Base-by-base conservation (phyloP, 2,888 invertebrate species). In the Polyommatus icarus region DNA sequence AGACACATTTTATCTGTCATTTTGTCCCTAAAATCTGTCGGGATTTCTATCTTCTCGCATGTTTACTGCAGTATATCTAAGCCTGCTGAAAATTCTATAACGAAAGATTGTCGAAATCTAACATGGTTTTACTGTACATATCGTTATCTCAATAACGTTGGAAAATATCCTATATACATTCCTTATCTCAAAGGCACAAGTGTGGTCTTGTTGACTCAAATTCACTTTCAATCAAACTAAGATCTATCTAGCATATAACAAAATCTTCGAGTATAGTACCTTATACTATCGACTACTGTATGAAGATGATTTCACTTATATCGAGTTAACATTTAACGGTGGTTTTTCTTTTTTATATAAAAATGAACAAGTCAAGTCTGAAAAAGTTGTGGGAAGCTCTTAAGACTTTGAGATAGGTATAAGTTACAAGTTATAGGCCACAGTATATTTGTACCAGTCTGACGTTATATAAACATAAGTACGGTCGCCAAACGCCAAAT, bases 141-240 rank as follows among this genome's bases (percentile, higher is more conserved):
- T 54, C 54, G 71, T 71, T 15, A 71, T 72, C 36, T 72, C 78
- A 24, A 50, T 76, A 78, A 79, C 72, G 78, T 76, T 77, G 77
- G 78, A 77, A 80, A 77, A 81, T 78, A 81, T 80, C 76, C 71
- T 79, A 80, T 73, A 78, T 85, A 90, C 90, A 92, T 86, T 90
- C 88, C 86, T 87, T 90, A 88, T 90, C 89, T 89, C 87, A 93
- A 67, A 93, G 93, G 93, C 93, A 93, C 93, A 89, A 88, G 86
- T 88, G 88, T 92, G 91, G 88, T 89, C 87, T 87, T 85, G 85
- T 84, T 83, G 85, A 86, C 85, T 85, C 82, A 82, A 83, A 84
- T 85, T 85, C 85, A 76, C 78, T 85, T 85, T 78, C 79, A 85
- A 87, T 77, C 77, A 61, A 72, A 76, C 79, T 67, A 67, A 67